phyloP scores from a whole-genome alignment of 1,140 invertebrate species.

The Myzus persicae region DNA sequence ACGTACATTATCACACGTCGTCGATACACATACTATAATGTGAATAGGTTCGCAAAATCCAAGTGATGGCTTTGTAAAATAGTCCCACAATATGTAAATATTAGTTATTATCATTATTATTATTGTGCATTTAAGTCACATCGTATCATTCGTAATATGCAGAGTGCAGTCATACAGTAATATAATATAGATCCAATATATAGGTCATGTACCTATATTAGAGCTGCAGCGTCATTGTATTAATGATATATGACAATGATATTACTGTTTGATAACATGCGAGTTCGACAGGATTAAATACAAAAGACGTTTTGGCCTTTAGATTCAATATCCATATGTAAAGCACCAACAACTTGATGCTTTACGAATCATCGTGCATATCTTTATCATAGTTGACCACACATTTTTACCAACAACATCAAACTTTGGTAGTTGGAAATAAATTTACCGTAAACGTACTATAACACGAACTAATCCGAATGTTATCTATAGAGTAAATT shows the following conservation, averaged over 20 bases:
- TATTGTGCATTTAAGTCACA: not conserved
- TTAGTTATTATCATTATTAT: not conserved
- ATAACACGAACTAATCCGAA: fast-evolving
- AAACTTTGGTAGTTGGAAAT: not conserved
- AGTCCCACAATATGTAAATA: not conserved
- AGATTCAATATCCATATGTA: not conserved
- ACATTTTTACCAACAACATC: not conserved
- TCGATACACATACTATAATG: not conserved
- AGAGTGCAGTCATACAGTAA: not conserved
- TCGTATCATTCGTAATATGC: not conserved
- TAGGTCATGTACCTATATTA: not conserved
- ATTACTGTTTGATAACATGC: not conserved
- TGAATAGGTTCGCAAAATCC: not conserved
- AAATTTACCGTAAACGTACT: not conserved
- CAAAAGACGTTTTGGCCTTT: not conserved
- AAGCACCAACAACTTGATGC: not conserved
- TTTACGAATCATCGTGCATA: not conserved
- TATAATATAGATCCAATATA: not conserved
- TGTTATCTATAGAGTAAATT: not conserved
- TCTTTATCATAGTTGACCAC: not conserved
- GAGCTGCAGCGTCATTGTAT: not conserved
- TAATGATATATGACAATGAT: not conserved
- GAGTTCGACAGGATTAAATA: not conserved
- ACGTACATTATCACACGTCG: not conserved
- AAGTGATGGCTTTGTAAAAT: not conserved